Percentiles rank a stretch among this genome's conserved stretches.
phyloP scores from a whole-genome alignment of 2,888 invertebrate species.

The Phalera bucephala region DNA sequence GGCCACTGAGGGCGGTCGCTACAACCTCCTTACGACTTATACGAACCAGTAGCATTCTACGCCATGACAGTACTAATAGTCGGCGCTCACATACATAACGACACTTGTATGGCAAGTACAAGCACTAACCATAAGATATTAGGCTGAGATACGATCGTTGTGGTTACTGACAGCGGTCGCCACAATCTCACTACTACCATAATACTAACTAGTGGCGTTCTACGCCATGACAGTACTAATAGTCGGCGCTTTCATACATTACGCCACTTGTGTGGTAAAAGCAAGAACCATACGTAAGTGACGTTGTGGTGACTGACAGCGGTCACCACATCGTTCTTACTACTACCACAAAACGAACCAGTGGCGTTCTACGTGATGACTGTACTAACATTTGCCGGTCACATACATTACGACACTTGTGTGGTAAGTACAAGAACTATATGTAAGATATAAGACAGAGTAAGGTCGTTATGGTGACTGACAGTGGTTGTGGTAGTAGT shows the following conservation, averaged over 20 bases:
- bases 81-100: constrained; percentile 95
- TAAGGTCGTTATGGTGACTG: constrained; percentile 87
- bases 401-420: constrained; percentile 96
- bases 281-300: no score
- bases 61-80: constrained; percentile 87
- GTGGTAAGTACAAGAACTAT: constrained; percentile 85
- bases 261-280: constrained; percentile 96
- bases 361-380: constrained; percentile 88
- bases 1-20: no score
- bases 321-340: constrained; percentile 72
- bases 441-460: no score
- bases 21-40: no score
- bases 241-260: constrained; percentile 93
- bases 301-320: constrained; percentile 84
- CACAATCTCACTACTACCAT: no score
- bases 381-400: constrained; percentile 87
- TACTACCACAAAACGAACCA: constrained; percentile 83
- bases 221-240: constrained; percentile 88
- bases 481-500: constrained; percentile 77
- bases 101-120: constrained; percentile 88
- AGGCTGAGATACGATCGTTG: no score
- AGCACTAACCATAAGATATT: no score
- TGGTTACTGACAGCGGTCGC: no score
- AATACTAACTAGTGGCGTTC: constrained; percentile 86
- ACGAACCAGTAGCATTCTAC: constrained; percentile 88